Percentiles rank a stretch among this genome's conserved stretches.
Conservation (phyloP, 2,113 vertebrate genomes). For the Odocoileus hemionus region DNA sequence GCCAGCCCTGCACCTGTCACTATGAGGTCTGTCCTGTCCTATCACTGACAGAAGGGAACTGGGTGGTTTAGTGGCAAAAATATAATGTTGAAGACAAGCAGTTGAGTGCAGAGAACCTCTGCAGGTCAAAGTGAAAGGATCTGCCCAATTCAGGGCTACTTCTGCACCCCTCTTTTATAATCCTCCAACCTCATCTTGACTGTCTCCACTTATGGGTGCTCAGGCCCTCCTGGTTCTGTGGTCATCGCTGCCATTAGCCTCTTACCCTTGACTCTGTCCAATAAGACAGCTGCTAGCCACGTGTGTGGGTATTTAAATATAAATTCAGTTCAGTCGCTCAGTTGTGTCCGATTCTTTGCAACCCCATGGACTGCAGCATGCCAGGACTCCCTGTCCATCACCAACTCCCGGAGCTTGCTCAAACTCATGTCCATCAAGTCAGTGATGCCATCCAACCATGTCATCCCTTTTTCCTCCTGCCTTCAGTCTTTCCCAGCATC, state of each 20-base stretch:
- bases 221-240: neutral
- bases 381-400: neutral
- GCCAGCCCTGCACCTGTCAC: neutral
- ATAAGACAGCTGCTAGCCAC: neutral
- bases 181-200: neutral
- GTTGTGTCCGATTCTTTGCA: neutral
- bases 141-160: rapidly evolving
- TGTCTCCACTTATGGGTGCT: neutral
- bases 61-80: neutral
- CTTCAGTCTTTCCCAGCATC: neutral
- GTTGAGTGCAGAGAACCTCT: neutral
- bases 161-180: rapidly evolving
- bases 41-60: neutral
- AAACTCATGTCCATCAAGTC: neutral
- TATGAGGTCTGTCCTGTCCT: neutral
- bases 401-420: neutral
- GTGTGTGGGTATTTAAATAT: neutral
- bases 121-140: neutral
- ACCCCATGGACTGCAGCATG: too few relatives aligned
- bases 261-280: neutral
- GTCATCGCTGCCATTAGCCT: neutral
- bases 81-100: neutral
- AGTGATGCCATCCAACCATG: neutral
- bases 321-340: neutral
- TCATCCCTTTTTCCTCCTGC: neutral